Evolutionary conservation across 2,113 vertebrate genomes (phyloP), one percentile per base, ranked within the genome.

Genomic region (Dicerorhinus sumatrensis): DNA sequence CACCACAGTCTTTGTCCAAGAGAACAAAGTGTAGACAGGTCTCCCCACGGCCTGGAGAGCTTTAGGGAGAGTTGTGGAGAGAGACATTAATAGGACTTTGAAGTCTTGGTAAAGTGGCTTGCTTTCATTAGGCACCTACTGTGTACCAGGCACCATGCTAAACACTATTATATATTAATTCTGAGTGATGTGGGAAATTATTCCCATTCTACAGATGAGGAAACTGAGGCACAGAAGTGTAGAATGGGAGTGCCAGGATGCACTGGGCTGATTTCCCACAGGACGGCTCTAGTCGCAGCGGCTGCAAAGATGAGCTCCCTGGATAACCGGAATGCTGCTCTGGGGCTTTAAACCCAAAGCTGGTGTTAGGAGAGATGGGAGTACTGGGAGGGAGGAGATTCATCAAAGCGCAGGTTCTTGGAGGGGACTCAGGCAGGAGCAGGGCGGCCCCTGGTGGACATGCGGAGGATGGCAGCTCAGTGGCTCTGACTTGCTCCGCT

Each of bases 391-490:
- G 21, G 51, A 73, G 1, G 10, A 23, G 58, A 62, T 27, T 46
- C 17, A 88, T n/a, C 14, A 4, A 67, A 69, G 48, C 0, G 10
- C 73, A 14, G 21, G 69, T 20, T 46, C 95, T 46, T 3, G 42
- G 51, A 39, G 65, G 27, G 12, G 33, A 39, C 63, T 80, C 83
- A 23, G 83, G 63, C 39, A 39, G 96, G 92, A 31, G 62, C 17
- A 20, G 75, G 56, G 95, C 90, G 98, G 46, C 97, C 96, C 80
- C 97, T 98, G 51, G 95, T 97, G 98, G 97, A 85, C 36, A 0
- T 0, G 3, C 56, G 13, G 42, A 39, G 83, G 84, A 98, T 67
- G 75, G 75, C 96, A 84, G 36, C 3, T 76, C 1, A 1, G 63
- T 56, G 75, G 46, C 2, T 29, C 8, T 21, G 62, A 17, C 13